These are phyloP conservation scores for Parnassius orleans DNA, from an alignment of 2,888 invertebrate species.

Conservation along the genomic window DNA sequence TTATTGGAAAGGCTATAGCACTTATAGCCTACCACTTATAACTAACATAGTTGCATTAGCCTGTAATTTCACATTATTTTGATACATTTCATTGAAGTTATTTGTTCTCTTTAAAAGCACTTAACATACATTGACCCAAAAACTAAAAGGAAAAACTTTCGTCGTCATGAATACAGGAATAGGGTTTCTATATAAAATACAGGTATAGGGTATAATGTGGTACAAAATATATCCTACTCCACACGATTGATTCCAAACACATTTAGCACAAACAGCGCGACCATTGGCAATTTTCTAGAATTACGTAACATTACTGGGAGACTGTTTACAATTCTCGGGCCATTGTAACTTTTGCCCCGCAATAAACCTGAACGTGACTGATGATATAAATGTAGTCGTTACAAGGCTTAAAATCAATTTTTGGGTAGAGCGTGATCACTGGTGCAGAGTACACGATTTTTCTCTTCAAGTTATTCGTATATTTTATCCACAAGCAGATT, in stretches of 20 bases:
- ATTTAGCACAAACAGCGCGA: background rate
- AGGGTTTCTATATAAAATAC: no score
- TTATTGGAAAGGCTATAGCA: no score
- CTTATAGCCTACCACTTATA: no score
- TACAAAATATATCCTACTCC: background rate
- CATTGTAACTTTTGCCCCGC: conserved; percentile 71
- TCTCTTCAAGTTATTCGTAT: background rate
- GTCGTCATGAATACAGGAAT: no score
- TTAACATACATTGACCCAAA: no score
- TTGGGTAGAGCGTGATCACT: conserved; percentile 18
- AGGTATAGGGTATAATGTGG: no score
- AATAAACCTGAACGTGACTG: conserved; percentile 70
- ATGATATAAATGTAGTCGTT: conserved; percentile 55
- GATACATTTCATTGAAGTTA: no score
- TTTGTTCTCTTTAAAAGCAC: no score
- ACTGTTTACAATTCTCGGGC: conserved; percentile 53
- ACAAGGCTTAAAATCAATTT: conserved; percentile 22
- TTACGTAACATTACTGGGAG: conserved; percentile 55
- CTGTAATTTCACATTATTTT: no score
- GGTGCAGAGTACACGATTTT: conserved; percentile 3
- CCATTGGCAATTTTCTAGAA: conserved; percentile 46
- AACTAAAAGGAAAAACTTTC: no score
- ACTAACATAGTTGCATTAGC: no score
- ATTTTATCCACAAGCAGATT: background rate
- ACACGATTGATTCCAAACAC: background rate